Base-by-base conservation (phyloP, 2,113 vertebrate species). In the Cairina moschata region DNA sequence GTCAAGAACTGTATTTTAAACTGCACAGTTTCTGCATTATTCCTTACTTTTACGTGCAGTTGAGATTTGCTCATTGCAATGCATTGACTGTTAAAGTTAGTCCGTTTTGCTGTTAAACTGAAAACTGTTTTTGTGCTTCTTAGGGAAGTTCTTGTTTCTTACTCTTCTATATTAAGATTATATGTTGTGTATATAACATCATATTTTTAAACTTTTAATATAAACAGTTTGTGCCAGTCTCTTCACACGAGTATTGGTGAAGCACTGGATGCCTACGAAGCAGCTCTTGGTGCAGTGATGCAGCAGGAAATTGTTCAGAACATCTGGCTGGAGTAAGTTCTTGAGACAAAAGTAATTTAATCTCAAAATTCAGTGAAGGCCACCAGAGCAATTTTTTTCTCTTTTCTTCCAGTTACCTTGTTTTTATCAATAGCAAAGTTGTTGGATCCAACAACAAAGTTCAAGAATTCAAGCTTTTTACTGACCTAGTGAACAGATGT, bases 271-370 rank as follows among this genome's bases (percentile, higher is more conserved):
- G 98, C 99, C 40, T 99, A 99, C 54, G 99, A 99, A 98, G 97
- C 98, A 59, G 99, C 99, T 7, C 97, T 99, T 94, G 99, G 99
- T 11, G 97, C 98, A 6, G 93, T 98, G 73, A 97, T 98, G 97
- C 98, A 98, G 83, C 98, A 98, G 94, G 98, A 99, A 34, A 98
- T 98, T 76, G 98, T 99, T 36, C 98, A 99, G 97, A 98, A 97
- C 46, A 98, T 99, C 95, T 99, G 99, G 99, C 97, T 98, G 95
- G 99, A 99, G 99, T 99, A 98, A 99, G 99, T 99, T 94, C 54
- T 83, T 93, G 83, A 62, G 40, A 85, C 38, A 50, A 77, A 60
- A 56, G 32, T 91, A 83, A 72, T 72, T 59, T 58, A 48, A 32
- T 95, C 74, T 91, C 58, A 42, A 5, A 76, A 23, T 31, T 77